Percentiles rank a stretch among this genome's conserved stretches.
phyloP scores from a whole-genome alignment of 2,888 invertebrate species.

The Lepidochrysops patricia region DNA sequence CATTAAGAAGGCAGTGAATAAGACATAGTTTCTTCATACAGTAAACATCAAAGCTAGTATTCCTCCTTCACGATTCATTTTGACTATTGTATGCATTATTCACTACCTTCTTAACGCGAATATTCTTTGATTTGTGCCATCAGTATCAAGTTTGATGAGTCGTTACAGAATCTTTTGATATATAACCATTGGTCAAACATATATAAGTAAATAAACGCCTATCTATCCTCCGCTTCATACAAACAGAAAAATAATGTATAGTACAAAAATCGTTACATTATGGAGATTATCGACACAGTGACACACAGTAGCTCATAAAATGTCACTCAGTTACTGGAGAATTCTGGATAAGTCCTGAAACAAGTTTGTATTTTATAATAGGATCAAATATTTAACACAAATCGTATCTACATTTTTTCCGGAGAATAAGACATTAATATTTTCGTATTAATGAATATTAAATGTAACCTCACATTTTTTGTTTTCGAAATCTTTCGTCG shows the following conservation, averaged over 20 bases:
- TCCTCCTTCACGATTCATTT: no score
- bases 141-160: not conserved
- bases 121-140: not conserved
- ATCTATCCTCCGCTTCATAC: not conserved
- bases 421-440: no score
- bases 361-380: not conserved
- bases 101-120: no score
- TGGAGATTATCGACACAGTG: conserved; percentile 60
- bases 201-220: not conserved
- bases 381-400: no score
- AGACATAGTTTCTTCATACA: no score
- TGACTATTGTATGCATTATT: no score
- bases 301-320: conserved; percentile 33
- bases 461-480: no score
- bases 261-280: conserved; percentile 4
- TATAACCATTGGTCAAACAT: not conserved
- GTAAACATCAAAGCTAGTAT: no score
- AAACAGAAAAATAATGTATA: not conserved
- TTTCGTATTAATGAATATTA: no score
- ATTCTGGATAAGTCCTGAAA: conserved; percentile 61
- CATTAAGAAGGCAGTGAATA: no score
- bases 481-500: no score
- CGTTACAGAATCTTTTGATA: not conserved
- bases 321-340: conserved; percentile 61
- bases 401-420: no score